Evolutionary conservation across 2,888 invertebrate genomes (phyloP), one percentile per base, ranked within the genome.

Genomic region (Amaurobius ferox): DNA sequence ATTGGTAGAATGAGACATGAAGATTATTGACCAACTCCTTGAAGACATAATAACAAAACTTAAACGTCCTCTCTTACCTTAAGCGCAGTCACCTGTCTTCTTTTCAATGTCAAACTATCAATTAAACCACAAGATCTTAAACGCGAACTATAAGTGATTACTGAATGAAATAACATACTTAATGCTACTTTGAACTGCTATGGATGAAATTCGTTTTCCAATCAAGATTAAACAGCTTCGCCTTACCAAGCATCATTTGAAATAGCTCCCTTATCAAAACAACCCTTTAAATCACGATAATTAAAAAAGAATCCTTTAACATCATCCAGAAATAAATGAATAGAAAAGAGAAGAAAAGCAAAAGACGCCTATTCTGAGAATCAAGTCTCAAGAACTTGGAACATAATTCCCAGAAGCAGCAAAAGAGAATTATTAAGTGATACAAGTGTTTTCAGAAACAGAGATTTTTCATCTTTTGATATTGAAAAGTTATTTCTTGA

Each of bases 241-340:
- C 1, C 23, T 23, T 6, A 23, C 1, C 23, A 19, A 55, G 23
- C 23, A 11, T 16, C 55, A 6, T 11, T 3, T 23, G 23, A 55
- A 55, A 55, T 55, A 23, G 55, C 23, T 55, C 55, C 23, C 11
- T 3, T 23, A 1, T 55, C 55, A n/a, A 23, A 55, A 55, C 2
- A n/a, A 23, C 3, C 16, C 6, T 55, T 23, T 55, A 55, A 55
- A 55, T 19, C 55, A 55, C 23, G 55, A 23, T 55, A 55, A 55
- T 55, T 55, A 55, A 55, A 55, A 44, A 48, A n/a, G n/a, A 61
- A 26, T 16, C n/a, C 29, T 29, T 64, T 64, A 64, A 28, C 13
- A 29, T 29, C 30, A 1, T 16, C 26, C 55, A 28, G 13, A n/a
- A 29, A 29, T n/a, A 64, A 64, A 29, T 16, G n/a, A 30, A 1